Conservation (phyloP, 2,113 vertebrate species). For the Girardinichthys multiradiatus region DNA sequence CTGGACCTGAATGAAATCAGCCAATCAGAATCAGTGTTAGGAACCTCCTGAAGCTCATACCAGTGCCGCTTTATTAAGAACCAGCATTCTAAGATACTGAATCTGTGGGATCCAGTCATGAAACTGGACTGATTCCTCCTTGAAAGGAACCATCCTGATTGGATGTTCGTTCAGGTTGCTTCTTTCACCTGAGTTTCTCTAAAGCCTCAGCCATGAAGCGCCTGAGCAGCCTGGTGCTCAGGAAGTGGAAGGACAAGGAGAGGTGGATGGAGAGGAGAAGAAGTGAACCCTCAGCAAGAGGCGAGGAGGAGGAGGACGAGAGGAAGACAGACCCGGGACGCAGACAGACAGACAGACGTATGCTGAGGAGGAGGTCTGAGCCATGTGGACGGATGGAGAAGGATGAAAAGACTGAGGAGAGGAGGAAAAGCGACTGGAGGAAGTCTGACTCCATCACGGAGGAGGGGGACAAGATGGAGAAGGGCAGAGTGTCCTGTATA, state of each 20-base stretch:
- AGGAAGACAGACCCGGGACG: too few species aligned
- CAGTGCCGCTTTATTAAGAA: too few species aligned
- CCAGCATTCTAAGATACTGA: too few species aligned
- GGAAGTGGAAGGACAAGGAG: conserved; percentile 54
- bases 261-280: conserved; percentile 48
- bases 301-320: conserved; percentile 19
- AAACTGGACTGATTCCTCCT: not conserved
- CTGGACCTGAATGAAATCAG: too few species aligned
- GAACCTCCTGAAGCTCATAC: too few species aligned
- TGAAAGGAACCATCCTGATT: not conserved
- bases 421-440: not conserved
- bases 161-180: not conserved
- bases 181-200: not conserved
- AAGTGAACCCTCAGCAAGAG: conserved; percentile 41
- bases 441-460: conserved; percentile 24
- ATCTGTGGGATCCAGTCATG: too few species aligned
- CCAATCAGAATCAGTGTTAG: too few species aligned
- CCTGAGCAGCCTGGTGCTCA: conserved; percentile 51
- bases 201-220: conserved; percentile 56
- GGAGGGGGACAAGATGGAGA: conserved; percentile 3
- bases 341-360: not conserved
- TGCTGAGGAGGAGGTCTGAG: conserved; percentile 56
- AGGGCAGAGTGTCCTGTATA: conserved; percentile 19
- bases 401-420: conserved; percentile 1
- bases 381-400: conserved; percentile 25